Conservation (phyloP, 2,888 invertebrate genomes). For the Pterostichus madidus region DNA sequence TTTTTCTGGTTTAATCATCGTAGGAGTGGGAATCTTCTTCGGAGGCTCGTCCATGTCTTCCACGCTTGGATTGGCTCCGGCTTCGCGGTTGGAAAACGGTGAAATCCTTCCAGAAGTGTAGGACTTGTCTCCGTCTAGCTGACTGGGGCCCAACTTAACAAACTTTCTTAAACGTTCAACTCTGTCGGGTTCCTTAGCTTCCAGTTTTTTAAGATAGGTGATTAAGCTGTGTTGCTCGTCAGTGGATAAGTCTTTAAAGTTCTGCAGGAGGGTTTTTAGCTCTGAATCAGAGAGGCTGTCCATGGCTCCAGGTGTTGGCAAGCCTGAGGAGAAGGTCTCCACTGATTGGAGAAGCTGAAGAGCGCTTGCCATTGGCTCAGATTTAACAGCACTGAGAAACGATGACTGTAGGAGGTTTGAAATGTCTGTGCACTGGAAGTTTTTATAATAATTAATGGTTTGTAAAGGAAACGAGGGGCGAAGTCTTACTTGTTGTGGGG, state of each 20-base stretch:
- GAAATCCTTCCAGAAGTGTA: conserved; percentile 73
- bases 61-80: conserved; percentile 76
- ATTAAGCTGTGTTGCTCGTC: conserved; percentile 92
- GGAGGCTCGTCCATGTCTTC: conserved; percentile 70
- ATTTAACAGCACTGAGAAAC: conserved; percentile 60
- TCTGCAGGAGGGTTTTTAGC: conserved; percentile 88
- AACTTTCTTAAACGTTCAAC: conserved; percentile 88
- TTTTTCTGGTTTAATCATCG: conserved; percentile 72
- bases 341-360: conserved; percentile 75
- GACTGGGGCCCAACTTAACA: conserved; percentile 81
- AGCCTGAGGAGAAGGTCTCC: neutral
- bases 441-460: neutral
- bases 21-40: conserved; percentile 71
- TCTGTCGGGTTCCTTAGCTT: conserved; percentile 86
- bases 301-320: conserved; percentile 78
- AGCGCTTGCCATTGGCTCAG: conserved; percentile 72
- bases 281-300: conserved; percentile 90
- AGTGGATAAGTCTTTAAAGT: conserved; percentile 88
- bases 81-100: conserved; percentile 79
- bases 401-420: conserved; percentile 29
- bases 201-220: conserved; percentile 89
- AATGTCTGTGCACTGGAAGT: conserved; percentile 24
- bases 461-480: neutral
- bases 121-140: conserved; percentile 64
- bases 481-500: conserved; percentile 9